Evolutionary conservation across 2,888 invertebrate genomes (phyloP).

Genomic region (Spialia ferax): DNA sequence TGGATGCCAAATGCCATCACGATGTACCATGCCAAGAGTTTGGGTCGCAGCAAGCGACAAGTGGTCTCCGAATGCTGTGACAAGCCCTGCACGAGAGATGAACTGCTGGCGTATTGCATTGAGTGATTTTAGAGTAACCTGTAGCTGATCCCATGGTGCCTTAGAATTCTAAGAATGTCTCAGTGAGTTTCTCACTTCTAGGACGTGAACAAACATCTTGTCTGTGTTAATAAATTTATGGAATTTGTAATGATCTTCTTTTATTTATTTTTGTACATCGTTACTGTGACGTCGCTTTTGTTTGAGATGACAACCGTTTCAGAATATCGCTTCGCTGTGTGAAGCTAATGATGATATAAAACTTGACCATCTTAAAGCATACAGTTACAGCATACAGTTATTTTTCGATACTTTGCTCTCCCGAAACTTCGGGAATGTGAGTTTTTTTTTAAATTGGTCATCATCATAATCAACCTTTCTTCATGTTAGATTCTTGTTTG

Average conservation of each 20-base stretch:
- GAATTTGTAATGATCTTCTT: not conserved
- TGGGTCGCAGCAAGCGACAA: constrained; percentile 52
- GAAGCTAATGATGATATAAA: no score
- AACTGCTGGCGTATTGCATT: constrained; percentile 54
- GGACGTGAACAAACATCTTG: not conserved
- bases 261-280: not conserved
- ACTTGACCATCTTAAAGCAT: no score
- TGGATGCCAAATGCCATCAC: not conserved
- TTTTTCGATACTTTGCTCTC: no score
- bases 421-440: no score
- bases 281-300: no score
- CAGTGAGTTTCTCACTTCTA: not conserved
- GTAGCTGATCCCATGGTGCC: constrained; percentile 7
- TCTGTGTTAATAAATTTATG: constrained; percentile 5
- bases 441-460: no score
- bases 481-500: no score
- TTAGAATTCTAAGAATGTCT: not conserved
- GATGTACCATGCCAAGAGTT: constrained; percentile 43
- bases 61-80: constrained; percentile 58
- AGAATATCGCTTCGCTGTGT: no score
- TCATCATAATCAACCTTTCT: no score
- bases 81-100: constrained; percentile 54
- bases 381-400: no score
- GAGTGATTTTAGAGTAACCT: not conserved
- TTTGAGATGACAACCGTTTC: no score